phyloP scores from a whole-genome alignment of 2,113 vertebrate genomes.

The Ptilonorhynchus violaceus region DNA sequence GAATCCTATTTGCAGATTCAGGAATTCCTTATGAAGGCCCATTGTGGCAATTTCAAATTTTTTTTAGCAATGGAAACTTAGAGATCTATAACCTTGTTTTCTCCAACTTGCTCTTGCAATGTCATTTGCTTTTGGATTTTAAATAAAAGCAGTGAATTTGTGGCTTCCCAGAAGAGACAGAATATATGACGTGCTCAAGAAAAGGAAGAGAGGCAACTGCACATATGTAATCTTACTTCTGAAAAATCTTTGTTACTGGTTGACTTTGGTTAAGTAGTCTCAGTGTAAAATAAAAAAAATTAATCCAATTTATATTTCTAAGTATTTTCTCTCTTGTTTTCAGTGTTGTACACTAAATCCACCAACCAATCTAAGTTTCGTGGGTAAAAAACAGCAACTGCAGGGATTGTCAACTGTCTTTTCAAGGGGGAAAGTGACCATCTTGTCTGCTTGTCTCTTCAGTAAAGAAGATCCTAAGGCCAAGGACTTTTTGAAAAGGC shows the following conservation, averaged over 20 bases:
- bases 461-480: not conserved
- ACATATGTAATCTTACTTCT: not conserved
- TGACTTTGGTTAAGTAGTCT: not conserved
- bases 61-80: not conserved
- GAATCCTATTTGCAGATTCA: not conserved
- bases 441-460: not conserved
- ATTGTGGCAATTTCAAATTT: not conserved
- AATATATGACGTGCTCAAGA: not conserved
- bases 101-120: not conserved
- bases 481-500: not conserved
- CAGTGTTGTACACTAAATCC: not conserved
- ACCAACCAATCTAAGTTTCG: not conserved
- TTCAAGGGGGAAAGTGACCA: not conserved
- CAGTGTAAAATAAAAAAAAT: not conserved
- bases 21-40: not conserved
- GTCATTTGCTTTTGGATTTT: not conserved
- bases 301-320: not conserved
- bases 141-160: not conserved
- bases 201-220: not conserved
- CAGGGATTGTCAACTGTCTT: not conserved
- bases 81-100: not conserved
- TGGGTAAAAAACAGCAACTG: not conserved
- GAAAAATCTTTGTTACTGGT: not conserved
- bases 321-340: not conserved
- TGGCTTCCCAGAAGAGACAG: not conserved